Conservation (phyloP, 2,113 vertebrate genomes). For the Lipophrys pholis region DNA sequence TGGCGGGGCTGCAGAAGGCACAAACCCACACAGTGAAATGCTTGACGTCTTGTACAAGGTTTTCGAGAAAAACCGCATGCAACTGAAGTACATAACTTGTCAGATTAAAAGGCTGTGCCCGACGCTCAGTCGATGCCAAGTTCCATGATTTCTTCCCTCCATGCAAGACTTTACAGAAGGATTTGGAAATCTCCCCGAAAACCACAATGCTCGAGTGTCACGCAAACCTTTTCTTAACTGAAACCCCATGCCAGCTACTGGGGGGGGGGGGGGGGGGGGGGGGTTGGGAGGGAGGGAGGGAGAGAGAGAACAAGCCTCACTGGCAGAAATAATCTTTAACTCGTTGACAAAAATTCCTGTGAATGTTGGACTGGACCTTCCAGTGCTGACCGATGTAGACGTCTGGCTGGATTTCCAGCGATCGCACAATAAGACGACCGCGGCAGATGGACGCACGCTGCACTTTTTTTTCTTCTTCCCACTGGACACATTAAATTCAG, state of each 20-base stretch:
- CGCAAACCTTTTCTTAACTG: constrained; percentile 64
- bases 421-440: constrained; percentile 25
- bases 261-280: constrained; percentile 19
- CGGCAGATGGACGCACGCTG: constrained; percentile 35
- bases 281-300: too few species aligned
- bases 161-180: constrained; percentile 57
- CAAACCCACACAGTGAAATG: constrained; percentile 58
- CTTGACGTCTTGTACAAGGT: constrained; percentile 39
- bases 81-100: constrained; percentile 62
- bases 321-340: constrained; percentile 45
- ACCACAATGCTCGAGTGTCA: constrained; percentile 68
- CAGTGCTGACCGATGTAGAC: constrained; percentile 43
- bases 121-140: constrained; percentile 42
- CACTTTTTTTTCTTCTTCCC: constrained; percentile 37
- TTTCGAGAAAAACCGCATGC: constrained; percentile 47
- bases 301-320: constrained; percentile 26
- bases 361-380: constrained; percentile 42
- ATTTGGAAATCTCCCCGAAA: constrained; percentile 56
- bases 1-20: constrained; percentile 38
- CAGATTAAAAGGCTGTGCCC: constrained; percentile 55
- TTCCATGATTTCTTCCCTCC: constrained; percentile 58
- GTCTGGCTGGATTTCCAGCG: constrained; percentile 44
- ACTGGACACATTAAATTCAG: constrained; percentile 64
- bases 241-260: constrained; percentile 47
- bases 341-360: constrained; percentile 48